Evolutionary conservation across 1,140 invertebrate genomes (phyloP).

Genomic region (Littorina saxatilis): DNA sequence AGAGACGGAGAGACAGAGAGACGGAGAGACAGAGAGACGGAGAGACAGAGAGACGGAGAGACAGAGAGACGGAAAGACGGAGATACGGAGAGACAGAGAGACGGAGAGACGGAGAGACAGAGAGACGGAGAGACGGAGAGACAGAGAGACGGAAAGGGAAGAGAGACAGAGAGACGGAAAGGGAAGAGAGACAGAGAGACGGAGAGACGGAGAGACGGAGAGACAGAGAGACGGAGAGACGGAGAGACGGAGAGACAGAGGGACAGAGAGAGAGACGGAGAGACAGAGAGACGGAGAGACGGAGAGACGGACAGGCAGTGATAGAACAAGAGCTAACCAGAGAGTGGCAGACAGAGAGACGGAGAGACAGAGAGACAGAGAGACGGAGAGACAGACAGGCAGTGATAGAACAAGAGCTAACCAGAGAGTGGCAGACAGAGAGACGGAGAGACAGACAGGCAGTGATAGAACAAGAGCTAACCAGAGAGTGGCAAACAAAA

Average conservation of each 20-base stretch:
- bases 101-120: background rate
- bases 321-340: no score
- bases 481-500: no score
- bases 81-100: background rate
- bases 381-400: no score
- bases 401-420: no score
- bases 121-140: background rate
- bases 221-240: background rate
- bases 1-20: background rate
- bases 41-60: background rate
- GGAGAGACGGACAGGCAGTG: background rate
- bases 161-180: background rate
- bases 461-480: no score
- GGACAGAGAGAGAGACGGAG: background rate
- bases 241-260: background rate
- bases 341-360: no score
- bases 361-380: no score
- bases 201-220: background rate
- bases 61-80: background rate
- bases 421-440: no score
- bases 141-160: background rate
- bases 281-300: background rate
- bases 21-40: background rate
- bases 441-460: no score
- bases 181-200: background rate